Evolutionary conservation across 2,113 vertebrate genomes (phyloP).

Genomic region (Nibea coibor): DNA sequence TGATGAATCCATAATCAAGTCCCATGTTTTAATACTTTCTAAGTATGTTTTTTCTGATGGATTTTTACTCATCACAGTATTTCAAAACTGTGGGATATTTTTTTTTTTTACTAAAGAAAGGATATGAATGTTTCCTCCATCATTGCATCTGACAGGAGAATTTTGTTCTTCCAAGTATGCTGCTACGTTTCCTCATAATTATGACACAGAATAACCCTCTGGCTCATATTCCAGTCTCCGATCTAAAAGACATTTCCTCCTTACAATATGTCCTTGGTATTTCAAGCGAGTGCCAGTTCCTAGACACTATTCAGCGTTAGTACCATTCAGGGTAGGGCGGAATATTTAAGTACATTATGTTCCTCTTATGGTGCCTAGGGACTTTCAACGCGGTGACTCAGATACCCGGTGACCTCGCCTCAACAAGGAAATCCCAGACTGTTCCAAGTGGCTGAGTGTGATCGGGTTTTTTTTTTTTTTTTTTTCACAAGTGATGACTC

Average conservation of each 20-base stretch:
- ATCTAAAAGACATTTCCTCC: conserved; percentile 33
- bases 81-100: too few relatives aligned
- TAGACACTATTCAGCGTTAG: conserved; percentile 5
- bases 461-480: conserved; percentile 34
- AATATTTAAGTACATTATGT: conserved; percentile 60
- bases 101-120: too few relatives aligned
- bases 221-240: neutral
- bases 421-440: conserved; percentile 78
- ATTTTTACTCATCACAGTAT: too few relatives aligned
- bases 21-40: too few relatives aligned
- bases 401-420: conserved; percentile 70
- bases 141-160: neutral
- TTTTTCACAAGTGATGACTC: conserved; percentile 57
- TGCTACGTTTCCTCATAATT: conserved; percentile 6
- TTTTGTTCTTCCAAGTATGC: conserved; percentile 41
- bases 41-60: too few relatives aligned
- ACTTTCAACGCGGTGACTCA: conserved; percentile 78
- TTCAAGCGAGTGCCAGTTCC: conserved; percentile 2
- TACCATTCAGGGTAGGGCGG: conserved; percentile 8
- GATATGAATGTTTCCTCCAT: neutral
- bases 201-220: neutral
- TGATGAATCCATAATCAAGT: too few relatives aligned
- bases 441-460: conserved; percentile 47
- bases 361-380: conserved; percentile 66
- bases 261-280: conserved; percentile 6